phyloP scores from a whole-genome alignment of 2,113 vertebrate genomes.

The Lasiurus borealis region DNA sequence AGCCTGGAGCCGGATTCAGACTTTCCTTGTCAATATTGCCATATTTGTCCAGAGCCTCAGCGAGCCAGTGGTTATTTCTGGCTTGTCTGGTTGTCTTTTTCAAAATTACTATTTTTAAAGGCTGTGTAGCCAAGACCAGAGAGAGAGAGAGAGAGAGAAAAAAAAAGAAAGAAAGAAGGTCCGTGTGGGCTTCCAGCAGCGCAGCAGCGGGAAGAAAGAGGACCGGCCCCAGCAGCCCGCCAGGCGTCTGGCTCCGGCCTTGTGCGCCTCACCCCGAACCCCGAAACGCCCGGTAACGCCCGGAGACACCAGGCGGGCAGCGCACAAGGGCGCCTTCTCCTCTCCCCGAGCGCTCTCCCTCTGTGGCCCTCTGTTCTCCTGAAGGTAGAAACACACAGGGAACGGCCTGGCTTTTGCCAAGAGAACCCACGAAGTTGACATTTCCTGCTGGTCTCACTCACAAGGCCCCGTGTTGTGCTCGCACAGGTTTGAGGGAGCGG shows the following conservation, averaged over 20 bases:
- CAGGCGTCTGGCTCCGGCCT: neutral
- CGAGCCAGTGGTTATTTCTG: constrained; percentile 76
- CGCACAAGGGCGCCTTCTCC: fast-evolving
- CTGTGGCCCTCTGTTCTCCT: neutral
- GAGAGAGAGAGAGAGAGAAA: neutral
- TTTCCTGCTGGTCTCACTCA: neutral
- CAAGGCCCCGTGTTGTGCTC: neutral
- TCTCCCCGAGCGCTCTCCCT: neutral
- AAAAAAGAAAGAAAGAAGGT: neutral
- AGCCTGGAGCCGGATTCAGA: constrained; percentile 71
- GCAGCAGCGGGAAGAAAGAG: neutral
- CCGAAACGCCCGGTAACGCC: neutral
- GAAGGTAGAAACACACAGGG: neutral
- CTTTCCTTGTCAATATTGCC: constrained; percentile 61
- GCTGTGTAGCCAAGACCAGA: constrained; percentile 64
- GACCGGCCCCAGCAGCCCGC: neutral
- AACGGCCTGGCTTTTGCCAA: neutral
- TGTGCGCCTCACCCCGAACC: too few species aligned
- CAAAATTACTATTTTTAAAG: constrained; percentile 80
- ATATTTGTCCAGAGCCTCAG: constrained; percentile 73
- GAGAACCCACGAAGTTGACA: neutral
- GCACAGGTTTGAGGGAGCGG: neutral
- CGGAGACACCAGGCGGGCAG: neutral
- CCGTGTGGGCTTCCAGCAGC: constrained; percentile 50
- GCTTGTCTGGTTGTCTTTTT: constrained; percentile 76